Conservation (phyloP, 1,140 invertebrate species). For the Polyergus mexicanus region DNA sequence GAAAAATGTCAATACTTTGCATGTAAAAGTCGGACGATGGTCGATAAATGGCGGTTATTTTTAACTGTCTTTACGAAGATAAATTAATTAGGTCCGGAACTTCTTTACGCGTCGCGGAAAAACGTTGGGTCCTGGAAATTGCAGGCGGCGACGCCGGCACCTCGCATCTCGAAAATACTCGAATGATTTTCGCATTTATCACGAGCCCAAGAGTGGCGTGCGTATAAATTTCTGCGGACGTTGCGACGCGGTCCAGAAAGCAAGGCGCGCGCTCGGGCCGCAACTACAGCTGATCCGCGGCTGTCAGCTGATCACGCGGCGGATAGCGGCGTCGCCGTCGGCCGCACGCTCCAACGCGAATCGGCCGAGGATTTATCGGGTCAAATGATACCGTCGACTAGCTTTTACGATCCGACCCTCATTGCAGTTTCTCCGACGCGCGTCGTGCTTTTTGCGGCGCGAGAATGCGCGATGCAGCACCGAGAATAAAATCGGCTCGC, state of each 20-base stretch:
- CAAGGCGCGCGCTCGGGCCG: slow-evolving; percentile 23
- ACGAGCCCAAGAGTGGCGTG: slow-evolving; percentile 13
- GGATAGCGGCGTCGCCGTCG: slow-evolving; percentile 61
- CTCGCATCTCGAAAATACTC: slow-evolving; percentile 32
- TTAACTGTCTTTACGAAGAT: slow-evolving; percentile 28
- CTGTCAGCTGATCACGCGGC: slow-evolving; percentile 43
- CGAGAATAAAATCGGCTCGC: slow-evolving; percentile 45
- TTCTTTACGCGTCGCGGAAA: not conserved
- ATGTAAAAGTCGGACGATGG: not conserved
- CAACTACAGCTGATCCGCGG: slow-evolving; percentile 30
- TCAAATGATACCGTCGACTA: slow-evolving; percentile 64
- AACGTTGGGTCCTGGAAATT: not conserved
- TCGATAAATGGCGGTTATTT: slow-evolving; percentile 3
- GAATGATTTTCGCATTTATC: slow-evolving; percentile 37
- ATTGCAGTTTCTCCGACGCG: slow-evolving; percentile 50
- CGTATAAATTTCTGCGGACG: slow-evolving; percentile 48
- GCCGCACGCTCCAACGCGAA: slow-evolving; percentile 56
- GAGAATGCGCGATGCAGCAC: slow-evolving; percentile 32
- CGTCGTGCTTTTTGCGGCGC: slow-evolving; percentile 52
- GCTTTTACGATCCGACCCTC: slow-evolving; percentile 36
- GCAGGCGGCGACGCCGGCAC: not conserved
- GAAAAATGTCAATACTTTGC: slow-evolving; percentile 1
- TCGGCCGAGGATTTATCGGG: slow-evolving; percentile 55
- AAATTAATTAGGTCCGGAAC: slow-evolving; percentile 23
- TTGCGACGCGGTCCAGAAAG: slow-evolving; percentile 10